Evolutionary conservation across 92 coral and sea anemone species (phyloP), one percentile per base, ranked within the genome.

Genomic region (Plumapathes pennacea): DNA sequence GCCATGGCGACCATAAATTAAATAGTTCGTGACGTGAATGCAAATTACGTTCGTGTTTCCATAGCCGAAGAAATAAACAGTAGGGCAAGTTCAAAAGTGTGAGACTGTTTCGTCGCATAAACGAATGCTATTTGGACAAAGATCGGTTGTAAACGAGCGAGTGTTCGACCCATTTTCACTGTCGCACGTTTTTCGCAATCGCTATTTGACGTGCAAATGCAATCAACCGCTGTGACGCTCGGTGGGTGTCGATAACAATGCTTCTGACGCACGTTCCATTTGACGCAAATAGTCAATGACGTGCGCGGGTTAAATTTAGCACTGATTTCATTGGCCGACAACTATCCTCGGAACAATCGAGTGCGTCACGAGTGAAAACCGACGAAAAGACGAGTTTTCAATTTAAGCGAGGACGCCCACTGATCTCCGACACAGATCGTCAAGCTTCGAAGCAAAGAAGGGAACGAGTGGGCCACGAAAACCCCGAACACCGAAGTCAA

Each of bases 371-470:
- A 54, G 46, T 39, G 5, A 12, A 19, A 5, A 4, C 41, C 57
- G 32, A 30, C 31, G 10, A 20, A 53, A 53, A 61, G 69, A 70
- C 55, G 71, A 39, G 78, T 67, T 71, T 82, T 82, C 77, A 64
- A 79, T 76, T 76, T 71, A 87, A 78, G 83, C n/a, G n/a, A 74
- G 84, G 96, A 50, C 96, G 96, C 96, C 96, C 96, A 87, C 96
- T 77, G 89, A 71, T 71, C 54, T 77, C 72, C 83, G 77, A 77
- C 90, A 83, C 77, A 77, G 64, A 80, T 86, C 90, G 90, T 60
- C 71, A 72, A 85, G 80, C 68, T 77, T 72, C 90, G 60, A 87
- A 89, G 96, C 82, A 87, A 89, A 85, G 83, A 87, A 83, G 89
- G 77, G 83, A 89, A 62, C 50, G 69, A 75, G 51, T 47, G 47